phyloP scores from a whole-genome alignment of 1,140 invertebrate species.

The Plectrocnemia conspersa region DNA sequence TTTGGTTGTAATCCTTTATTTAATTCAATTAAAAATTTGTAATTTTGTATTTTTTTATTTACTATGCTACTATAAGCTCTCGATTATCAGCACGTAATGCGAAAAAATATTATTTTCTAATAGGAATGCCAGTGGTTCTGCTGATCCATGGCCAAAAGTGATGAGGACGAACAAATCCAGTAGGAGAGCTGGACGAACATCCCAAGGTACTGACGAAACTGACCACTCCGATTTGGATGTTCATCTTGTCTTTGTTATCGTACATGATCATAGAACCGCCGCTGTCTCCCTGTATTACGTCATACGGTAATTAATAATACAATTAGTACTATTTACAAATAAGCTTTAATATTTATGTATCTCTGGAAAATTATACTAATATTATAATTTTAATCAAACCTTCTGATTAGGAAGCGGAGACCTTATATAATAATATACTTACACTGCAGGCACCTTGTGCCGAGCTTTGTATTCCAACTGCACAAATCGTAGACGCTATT shows the following conservation, averaged over 20 bases:
- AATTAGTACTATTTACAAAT: neutral
- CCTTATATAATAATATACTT: constrained; percentile 13
- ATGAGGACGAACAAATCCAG: constrained; percentile 9
- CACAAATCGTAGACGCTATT: constrained; percentile 32
- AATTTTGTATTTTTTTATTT: too few relatives aligned
- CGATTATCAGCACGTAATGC: too few relatives aligned
- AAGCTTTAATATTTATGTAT: neutral
- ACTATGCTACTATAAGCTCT: too few relatives aligned
- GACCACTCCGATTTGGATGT: constrained; percentile 35
- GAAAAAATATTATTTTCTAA: constrained; percentile 4
- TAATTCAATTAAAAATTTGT: too few relatives aligned
- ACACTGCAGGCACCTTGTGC: constrained; percentile 35
- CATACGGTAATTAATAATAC: neutral
- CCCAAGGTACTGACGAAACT: constrained; percentile 36
- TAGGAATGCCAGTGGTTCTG: neutral
- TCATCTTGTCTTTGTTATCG: constrained; percentile 17
- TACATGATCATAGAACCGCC: constrained; percentile 31
- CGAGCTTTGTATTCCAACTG: constrained; percentile 20
- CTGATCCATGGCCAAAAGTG: constrained; percentile 10
- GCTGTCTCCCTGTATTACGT: constrained; percentile 31
- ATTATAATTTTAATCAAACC: neutral
- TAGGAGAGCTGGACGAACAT: constrained; percentile 23
- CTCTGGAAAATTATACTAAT: neutral
- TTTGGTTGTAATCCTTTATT: too few relatives aligned
- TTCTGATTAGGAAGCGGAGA: neutral